Conservation (phyloP, 2,888 invertebrate genomes). For the Xestia xanthographa region DNA sequence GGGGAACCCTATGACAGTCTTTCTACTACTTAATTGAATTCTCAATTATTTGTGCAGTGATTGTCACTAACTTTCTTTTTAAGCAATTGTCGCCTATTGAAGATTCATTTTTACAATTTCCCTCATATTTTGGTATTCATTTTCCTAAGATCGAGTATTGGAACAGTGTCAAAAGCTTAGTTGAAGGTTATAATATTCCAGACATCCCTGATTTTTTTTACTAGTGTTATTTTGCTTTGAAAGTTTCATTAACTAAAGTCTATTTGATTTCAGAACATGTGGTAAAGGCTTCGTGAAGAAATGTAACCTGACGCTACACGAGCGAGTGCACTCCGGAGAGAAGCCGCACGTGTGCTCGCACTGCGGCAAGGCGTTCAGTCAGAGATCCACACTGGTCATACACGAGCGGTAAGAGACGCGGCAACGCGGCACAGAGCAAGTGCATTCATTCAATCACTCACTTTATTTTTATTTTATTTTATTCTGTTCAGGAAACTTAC, state of each 20-base stretch:
- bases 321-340: slow-evolving; percentile 91
- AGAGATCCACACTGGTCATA: slow-evolving; percentile 91
- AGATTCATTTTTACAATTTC: background rate
- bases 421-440: no score
- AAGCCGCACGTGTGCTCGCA: slow-evolving; percentile 91
- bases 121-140: no score
- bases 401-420: slow-evolving; percentile 85
- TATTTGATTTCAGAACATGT: slow-evolving; percentile 76
- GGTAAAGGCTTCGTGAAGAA: slow-evolving; percentile 91
- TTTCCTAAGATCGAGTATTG: background rate
- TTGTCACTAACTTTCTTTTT: background rate
- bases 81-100: background rate
- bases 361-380: slow-evolving; percentile 92
- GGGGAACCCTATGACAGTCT: background rate
- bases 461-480: no score
- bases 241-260: background rate
- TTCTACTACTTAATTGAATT: background rate
- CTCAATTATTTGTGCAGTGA: background rate
- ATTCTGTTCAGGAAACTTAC: no score
- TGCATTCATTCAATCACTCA: no score
- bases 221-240: background rate
- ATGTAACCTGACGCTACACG: slow-evolving; percentile 91
- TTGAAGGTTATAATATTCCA: background rate
- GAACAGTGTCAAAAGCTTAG: background rate
- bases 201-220: background rate